phyloP scores from a whole-genome alignment of 2,113 vertebrate genomes.

The Aix galericulata region DNA sequence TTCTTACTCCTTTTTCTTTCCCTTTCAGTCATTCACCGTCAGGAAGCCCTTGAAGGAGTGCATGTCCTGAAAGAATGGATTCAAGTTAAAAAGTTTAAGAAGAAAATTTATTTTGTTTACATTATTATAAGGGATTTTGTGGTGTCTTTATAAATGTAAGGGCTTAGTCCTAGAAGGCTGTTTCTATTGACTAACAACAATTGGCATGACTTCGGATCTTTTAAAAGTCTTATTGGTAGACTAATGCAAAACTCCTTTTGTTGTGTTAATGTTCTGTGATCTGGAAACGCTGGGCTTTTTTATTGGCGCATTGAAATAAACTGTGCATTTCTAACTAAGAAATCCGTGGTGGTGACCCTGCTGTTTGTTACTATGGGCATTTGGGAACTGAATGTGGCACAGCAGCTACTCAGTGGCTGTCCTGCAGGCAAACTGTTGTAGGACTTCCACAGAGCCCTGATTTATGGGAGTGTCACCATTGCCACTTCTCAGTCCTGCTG shows the following conservation, averaged over 20 bases:
- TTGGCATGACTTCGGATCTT: constrained; percentile 70
- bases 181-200: constrained; percentile 73
- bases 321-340: constrained; percentile 79
- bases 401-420: neutral
- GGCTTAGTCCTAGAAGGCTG: constrained; percentile 71
- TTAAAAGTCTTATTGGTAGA: constrained; percentile 72
- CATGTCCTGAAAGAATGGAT: constrained; percentile 78
- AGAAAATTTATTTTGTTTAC: constrained; percentile 84
- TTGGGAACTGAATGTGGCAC: rapidly evolving
- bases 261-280: constrained; percentile 79
- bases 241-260: constrained; percentile 69
- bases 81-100: constrained; percentile 75
- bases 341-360: constrained; percentile 40
- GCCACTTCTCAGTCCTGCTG: neutral
- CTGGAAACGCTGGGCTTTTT: constrained; percentile 73
- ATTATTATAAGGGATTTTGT: constrained; percentile 84
- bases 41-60: constrained; percentile 83
- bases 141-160: constrained; percentile 75
- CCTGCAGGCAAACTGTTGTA: rapidly evolving
- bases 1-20: neutral
- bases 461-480: too few relatives aligned
- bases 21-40: constrained; percentile 84
- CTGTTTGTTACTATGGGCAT: neutral
- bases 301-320: constrained; percentile 81
- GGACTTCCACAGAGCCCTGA: rapidly evolving